These are phyloP conservation scores for Lanius ludovicianus DNA, from an alignment of 2,113 vertebrate genomes.

Conservation along the genomic window DNA sequence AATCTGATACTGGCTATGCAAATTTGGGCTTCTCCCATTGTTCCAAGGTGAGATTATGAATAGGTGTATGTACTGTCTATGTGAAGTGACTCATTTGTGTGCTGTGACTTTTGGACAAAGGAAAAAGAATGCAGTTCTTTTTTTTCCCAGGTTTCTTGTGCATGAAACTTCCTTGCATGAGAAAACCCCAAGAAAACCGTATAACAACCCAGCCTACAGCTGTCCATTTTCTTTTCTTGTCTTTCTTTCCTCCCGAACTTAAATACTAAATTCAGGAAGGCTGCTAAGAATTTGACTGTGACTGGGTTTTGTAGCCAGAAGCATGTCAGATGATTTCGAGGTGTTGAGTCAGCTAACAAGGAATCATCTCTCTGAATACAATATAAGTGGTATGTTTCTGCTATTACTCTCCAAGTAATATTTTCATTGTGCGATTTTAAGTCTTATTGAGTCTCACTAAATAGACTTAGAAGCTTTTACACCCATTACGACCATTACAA, in stretches of 20 bases:
- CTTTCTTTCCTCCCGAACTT: neutral
- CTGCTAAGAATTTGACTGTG: neutral
- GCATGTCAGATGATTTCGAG: neutral
- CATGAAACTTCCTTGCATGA: neutral
- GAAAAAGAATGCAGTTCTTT: neutral
- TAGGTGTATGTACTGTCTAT: accelerated
- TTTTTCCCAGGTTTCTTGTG: neutral
- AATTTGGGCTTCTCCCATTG: neutral
- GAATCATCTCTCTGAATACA: neutral
- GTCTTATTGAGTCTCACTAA: neutral
- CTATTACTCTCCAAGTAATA: neutral
- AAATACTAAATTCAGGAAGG: neutral
- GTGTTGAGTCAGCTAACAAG: neutral
- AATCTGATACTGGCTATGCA: neutral
- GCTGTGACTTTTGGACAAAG: neutral
- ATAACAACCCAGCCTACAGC: neutral
- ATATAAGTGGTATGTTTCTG: neutral
- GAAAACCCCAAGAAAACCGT: neutral
- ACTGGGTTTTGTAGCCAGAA: neutral
- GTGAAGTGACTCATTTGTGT: neutral
- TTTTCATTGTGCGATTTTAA: neutral
- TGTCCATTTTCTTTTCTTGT: neutral
- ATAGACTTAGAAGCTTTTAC: neutral
- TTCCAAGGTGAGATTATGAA: neutral
- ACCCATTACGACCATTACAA: neutral